Percentiles rank a stretch among this genome's conserved stretches.
These are phyloP conservation scores for Stenopsyche tienmushanensis DNA, from an alignment of 1,140 invertebrate genomes.

Conservation along the genomic window DNA sequence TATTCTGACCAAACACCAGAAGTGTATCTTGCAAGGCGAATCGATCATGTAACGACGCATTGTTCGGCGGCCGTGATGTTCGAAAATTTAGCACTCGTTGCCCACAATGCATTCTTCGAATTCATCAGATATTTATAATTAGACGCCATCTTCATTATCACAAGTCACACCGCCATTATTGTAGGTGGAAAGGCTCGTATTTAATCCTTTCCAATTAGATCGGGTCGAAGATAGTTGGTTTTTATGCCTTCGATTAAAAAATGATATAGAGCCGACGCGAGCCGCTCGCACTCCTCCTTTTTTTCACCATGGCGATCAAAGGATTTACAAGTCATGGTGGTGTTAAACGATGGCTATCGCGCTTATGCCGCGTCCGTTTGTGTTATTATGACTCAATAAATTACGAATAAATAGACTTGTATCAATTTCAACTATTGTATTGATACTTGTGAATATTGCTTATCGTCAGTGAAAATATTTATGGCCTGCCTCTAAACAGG, in stretches of 20 bases:
- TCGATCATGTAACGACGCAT: too few species aligned
- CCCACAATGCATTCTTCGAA: neutral
- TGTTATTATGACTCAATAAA: slow-evolving; percentile 16
- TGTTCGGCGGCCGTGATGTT: too few species aligned
- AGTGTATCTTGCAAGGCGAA: too few species aligned
- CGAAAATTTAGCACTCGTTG: neutral
- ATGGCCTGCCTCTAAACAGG: too few species aligned
- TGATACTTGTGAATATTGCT: too few species aligned
- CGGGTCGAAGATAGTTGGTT: slow-evolving; percentile 1
- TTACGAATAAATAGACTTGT: neutral
- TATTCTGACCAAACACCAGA: too few species aligned
- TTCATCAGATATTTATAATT: slow-evolving; percentile 20
- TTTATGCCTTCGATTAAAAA: slow-evolving; percentile 25
- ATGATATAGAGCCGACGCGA: neutral
- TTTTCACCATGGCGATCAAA: neutral
- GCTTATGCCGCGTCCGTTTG: neutral
- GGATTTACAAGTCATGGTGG: slow-evolving; percentile 5
- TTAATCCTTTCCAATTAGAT: slow-evolving; percentile 30
- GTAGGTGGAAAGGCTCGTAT: slow-evolving; percentile 6
- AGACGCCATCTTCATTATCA: slow-evolving; percentile 24
- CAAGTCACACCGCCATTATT: neutral
- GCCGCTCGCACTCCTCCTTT: neutral
- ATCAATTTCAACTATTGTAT: neutral
- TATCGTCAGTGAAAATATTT: too few species aligned
- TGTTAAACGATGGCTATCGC: slow-evolving; percentile 7